Conservation (phyloP, 2,113 vertebrate species). For the Pelecanus crispus region DNA sequence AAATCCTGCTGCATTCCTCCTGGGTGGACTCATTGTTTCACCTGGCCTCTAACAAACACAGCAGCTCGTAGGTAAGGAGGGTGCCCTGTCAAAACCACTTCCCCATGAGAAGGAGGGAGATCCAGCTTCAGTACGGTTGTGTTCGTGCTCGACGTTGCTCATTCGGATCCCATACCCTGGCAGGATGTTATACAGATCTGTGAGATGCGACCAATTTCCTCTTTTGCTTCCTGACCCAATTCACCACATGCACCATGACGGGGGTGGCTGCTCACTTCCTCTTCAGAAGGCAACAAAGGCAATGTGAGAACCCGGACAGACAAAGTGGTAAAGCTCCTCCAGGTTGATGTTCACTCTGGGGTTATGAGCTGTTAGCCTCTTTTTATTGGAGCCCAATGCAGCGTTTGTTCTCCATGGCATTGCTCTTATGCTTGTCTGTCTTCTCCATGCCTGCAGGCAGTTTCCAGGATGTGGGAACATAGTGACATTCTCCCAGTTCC, state of each 20-base stretch:
- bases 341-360: neutral
- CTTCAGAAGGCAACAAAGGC: neutral
- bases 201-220: neutral
- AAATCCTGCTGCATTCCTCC: neutral
- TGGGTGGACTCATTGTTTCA: neutral
- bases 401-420: neutral
- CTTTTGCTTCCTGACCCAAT: neutral
- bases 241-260: rapidly evolving
- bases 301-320: neutral
- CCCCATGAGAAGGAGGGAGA: neutral
- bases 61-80: neutral
- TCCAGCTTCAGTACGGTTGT: neutral
- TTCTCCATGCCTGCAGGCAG: constrained; percentile 62
- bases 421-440: neutral
- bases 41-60: neutral
- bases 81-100: neutral
- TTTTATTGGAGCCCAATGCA: neutral
- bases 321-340: neutral
- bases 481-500: constrained; percentile 93
- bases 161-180: neutral
- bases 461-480: constrained; percentile 97
- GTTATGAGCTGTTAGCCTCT: neutral
- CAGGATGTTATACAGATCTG: neutral
- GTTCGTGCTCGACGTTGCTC: neutral
- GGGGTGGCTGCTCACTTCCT: neutral